Percentiles rank a stretch among this genome's conserved stretches.
phyloP scores from a whole-genome alignment of 2,888 invertebrate genomes.

The Volucella zonaria region DNA sequence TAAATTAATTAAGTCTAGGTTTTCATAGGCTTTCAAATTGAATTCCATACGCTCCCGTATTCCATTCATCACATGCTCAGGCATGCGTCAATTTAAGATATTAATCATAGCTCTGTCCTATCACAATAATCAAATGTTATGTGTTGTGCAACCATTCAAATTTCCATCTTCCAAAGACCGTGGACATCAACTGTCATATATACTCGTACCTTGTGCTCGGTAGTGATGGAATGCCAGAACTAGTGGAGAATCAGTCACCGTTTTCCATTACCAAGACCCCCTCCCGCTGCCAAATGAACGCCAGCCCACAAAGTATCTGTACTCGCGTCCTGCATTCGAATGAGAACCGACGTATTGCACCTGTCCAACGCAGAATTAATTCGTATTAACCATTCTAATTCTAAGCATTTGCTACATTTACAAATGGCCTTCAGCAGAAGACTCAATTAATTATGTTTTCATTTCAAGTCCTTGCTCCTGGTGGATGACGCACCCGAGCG shows the following conservation, averaged over 20 bases:
- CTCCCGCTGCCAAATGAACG: slow-evolving; percentile 25
- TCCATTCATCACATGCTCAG: slow-evolving; percentile 49
- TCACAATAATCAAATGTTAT: slow-evolving; percentile 38
- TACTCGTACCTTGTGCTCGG: slow-evolving; percentile 50
- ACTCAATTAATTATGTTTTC: slow-evolving; percentile 58
- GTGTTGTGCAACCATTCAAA: slow-evolving; percentile 50
- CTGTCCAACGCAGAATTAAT: slow-evolving; percentile 60
- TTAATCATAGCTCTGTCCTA: slow-evolving; percentile 56
- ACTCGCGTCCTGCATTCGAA: slow-evolving; percentile 13
- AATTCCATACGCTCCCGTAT: slow-evolving; percentile 25
- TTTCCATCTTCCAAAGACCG: slow-evolving; percentile 39
- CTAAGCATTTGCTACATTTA: slow-evolving; percentile 61
- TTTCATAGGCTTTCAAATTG: neutral
- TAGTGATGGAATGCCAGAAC: slow-evolving; percentile 56
- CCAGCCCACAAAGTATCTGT: slow-evolving; percentile 5
- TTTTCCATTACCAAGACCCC: slow-evolving; percentile 24
- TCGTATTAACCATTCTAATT: slow-evolving; percentile 68
- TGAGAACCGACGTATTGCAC: slow-evolving; percentile 55
- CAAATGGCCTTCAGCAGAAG: slow-evolving; percentile 56
- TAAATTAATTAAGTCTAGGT: slow-evolving; percentile 34
- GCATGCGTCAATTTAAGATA: slow-evolving; percentile 55
- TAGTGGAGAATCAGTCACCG: slow-evolving; percentile 49
- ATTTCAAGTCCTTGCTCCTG: slow-evolving; percentile 21
- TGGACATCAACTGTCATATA: slow-evolving; percentile 53
- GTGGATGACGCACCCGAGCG: slow-evolving; percentile 5